phyloP scores from a whole-genome alignment of 2,888 invertebrate genomes.

The Hartigia nigra region DNA sequence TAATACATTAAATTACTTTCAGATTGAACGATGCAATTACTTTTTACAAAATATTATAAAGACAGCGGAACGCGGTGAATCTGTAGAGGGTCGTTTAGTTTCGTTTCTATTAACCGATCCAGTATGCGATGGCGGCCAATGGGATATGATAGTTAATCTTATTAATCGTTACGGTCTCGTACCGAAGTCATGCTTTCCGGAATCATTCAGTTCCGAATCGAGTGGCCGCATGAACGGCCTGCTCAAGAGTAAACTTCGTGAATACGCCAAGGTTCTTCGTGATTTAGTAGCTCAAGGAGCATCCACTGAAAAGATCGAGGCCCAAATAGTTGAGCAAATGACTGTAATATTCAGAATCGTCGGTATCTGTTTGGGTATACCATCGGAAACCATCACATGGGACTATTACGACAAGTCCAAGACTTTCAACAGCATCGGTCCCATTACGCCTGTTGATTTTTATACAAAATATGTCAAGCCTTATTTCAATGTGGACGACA shows the following conservation, averaged over 20 bases:
- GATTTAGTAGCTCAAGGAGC: constrained; percentile 73
- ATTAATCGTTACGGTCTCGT: constrained; percentile 89
- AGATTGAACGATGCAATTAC: constrained; percentile 87
- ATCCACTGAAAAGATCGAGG: constrained; percentile 73
- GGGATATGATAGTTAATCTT: constrained; percentile 92
- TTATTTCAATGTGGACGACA: constrained; percentile 83
- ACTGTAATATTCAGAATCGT: constrained; percentile 82
- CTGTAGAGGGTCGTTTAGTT: constrained; percentile 82
- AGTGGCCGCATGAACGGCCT: constrained; percentile 82
- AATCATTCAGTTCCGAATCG: constrained; percentile 81
- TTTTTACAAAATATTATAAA: constrained; percentile 85
- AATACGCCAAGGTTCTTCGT: constrained; percentile 80
- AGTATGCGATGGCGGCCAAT: constrained; percentile 89
- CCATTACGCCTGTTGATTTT: constrained; percentile 82
- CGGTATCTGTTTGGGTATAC: constrained; percentile 86
- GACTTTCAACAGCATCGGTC: constrained; percentile 78
- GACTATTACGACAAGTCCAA: constrained; percentile 88
- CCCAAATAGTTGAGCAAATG: constrained; percentile 77
- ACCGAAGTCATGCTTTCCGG: constrained; percentile 90
- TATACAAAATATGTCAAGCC: constrained; percentile 83
- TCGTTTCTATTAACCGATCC: constrained; percentile 84
- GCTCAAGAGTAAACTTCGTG: constrained; percentile 86
- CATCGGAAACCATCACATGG: constrained; percentile 82
- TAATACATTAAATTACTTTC: constrained; percentile 13
- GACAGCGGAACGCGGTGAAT: constrained; percentile 79